Evolutionary conservation across 2,113 vertebrate species (phyloP).

Genomic region (Pycnonotus jocosus): DNA sequence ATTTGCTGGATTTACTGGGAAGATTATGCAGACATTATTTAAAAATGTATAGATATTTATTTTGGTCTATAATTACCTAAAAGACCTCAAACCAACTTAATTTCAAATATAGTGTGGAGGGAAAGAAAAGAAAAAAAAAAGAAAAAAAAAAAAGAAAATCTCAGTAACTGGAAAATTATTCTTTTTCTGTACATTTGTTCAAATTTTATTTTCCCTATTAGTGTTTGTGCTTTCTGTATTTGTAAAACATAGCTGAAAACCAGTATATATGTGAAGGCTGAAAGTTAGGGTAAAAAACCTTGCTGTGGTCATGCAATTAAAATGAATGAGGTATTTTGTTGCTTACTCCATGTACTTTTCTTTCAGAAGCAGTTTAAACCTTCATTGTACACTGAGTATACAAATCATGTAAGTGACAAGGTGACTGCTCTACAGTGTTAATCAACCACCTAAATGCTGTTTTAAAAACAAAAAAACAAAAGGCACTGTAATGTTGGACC

Average conservation of each 20-base stretch:
- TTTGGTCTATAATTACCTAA: background rate
- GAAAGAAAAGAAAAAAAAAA: background rate
- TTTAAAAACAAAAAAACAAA: constrained; percentile 9
- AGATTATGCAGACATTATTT: background rate
- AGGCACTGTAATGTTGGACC: background rate
- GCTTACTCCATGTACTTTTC: background rate
- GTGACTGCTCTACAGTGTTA: background rate
- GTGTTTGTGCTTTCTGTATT: background rate
- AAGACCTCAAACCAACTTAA: background rate
- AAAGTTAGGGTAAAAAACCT: background rate
- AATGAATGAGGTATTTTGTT: background rate
- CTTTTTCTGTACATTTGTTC: background rate
- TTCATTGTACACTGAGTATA: background rate
- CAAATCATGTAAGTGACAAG: background rate
- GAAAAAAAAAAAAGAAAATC: background rate
- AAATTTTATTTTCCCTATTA: background rate
- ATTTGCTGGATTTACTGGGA: background rate
- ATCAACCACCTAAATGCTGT: background rate
- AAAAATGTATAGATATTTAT: background rate
- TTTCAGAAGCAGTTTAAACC: background rate
- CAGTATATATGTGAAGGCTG: background rate
- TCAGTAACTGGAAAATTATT: background rate
- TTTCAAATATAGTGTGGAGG: background rate
- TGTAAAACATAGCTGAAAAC: background rate
- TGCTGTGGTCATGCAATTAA: background rate